Conservation (phyloP, 2,797 vertebrate genomes). For the Gymnocypris eckloni region DNA sequence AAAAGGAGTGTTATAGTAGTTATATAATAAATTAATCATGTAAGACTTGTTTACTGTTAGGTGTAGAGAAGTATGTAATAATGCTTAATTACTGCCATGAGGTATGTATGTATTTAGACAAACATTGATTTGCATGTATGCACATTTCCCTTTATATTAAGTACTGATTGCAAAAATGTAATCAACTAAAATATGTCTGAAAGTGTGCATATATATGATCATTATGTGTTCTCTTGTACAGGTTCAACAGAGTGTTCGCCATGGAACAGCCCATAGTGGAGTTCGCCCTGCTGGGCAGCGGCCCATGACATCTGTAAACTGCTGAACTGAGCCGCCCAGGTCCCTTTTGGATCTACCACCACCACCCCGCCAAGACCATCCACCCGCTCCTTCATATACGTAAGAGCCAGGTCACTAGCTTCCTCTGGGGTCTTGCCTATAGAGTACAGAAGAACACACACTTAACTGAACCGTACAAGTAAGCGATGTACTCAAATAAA, state of each 20-base stretch:
- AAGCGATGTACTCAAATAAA: not conserved
- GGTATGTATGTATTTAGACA: not conserved
- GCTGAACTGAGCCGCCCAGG: constrained; percentile 87
- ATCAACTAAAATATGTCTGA: not conserved
- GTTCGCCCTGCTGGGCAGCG: constrained; percentile 78
- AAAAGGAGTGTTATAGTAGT: not conserved
- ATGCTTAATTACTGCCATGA: not conserved
- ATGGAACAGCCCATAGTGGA: constrained; percentile 80
- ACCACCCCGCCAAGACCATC: constrained; percentile 86
- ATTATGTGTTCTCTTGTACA: constrained; percentile 49
- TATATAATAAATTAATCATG: not conserved
- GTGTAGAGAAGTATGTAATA: not conserved
- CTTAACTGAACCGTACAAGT: not conserved
- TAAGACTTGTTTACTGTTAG: not conserved
- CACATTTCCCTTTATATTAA: not conserved
- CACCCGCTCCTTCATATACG: constrained; percentile 87
- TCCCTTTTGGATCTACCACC: constrained; percentile 82
- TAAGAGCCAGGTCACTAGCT: constrained; percentile 82
- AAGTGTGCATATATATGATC: not conserved
- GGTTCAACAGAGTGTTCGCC: constrained; percentile 75
- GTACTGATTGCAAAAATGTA: not conserved
- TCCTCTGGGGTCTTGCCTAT: constrained; percentile 84
- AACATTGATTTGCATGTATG: constrained; percentile 19
- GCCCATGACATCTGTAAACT: constrained; percentile 92
- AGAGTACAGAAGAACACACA: constrained; percentile 11